A percentile compares a stretch with the other conserved stretches of the same genome.
These are phyloP conservation scores for Liparis tanakae DNA, from an alignment of 2,797 vertebrate species.

Conservation along the genomic window DNA sequence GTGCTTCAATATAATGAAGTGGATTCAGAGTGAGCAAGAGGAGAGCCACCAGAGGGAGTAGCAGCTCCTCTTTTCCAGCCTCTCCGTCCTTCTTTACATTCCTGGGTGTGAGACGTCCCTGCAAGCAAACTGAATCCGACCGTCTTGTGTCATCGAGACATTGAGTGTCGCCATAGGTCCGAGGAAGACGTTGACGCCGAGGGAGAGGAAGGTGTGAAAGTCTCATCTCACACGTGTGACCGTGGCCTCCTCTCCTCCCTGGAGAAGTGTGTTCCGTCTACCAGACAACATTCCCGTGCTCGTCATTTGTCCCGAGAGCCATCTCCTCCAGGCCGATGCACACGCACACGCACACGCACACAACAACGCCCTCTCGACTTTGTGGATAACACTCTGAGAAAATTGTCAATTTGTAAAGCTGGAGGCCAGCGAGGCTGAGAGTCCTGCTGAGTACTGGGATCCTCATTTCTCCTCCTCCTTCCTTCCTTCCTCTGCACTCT, in stretches of 20 bases:
- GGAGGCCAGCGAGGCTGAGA: constrained; percentile 19
- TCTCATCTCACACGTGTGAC: background rate
- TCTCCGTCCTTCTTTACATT: background rate
- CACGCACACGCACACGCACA: background rate
- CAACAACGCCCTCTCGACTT: constrained; percentile 40
- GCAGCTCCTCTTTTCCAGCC: constrained; percentile 28
- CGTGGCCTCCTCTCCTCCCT: background rate
- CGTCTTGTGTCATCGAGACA: background rate
- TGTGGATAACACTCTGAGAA: constrained; percentile 52
- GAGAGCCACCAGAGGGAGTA: constrained; percentile 65
- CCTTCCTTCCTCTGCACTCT: background rate
- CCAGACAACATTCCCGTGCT: background rate
- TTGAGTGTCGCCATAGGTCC: background rate
- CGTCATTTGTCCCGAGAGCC: constrained; percentile 29
- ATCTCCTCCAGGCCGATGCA: constrained; percentile 26
- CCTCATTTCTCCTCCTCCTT: constrained; percentile 4
- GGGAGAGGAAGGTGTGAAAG: background rate
- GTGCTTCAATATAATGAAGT: background rate
- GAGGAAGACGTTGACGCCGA: constrained; percentile 7
- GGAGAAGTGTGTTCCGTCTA: too few relatives aligned
- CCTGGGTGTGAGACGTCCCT: background rate
- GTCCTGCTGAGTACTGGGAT: constrained; percentile 28
- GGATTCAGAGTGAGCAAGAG: background rate
- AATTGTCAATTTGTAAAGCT: constrained; percentile 61
- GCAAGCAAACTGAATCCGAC: background rate